phyloP scores from a whole-genome alignment of 64 coral and sea anemone species.

The Montipora capricornis region DNA sequence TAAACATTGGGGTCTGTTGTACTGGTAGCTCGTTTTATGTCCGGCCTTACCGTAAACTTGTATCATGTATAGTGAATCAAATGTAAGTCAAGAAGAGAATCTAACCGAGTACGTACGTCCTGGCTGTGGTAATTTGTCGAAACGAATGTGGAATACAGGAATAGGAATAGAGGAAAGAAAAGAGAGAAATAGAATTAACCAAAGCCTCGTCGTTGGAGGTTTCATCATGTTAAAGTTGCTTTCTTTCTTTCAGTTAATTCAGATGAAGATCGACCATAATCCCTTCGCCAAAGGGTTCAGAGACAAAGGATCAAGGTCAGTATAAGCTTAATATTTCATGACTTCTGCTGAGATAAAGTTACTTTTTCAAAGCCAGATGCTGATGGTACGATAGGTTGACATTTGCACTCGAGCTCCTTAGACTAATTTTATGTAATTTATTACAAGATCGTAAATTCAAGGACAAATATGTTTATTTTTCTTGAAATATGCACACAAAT shows the following conservation, averaged over 20 bases:
- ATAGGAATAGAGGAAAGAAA: too few species aligned
- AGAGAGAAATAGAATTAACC: too few species aligned
- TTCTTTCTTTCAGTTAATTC: slow-evolving; percentile 73
- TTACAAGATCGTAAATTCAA: not conserved
- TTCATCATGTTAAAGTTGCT: not conserved
- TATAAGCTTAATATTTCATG: slow-evolving; percentile 43
- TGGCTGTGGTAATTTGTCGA: too few species aligned
- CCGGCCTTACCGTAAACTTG: too few species aligned
- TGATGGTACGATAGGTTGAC: not conserved
- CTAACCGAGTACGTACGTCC: too few species aligned
- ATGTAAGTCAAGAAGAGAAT: too few species aligned
- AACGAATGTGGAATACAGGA: too few species aligned
- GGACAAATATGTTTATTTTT: slow-evolving; percentile 19
- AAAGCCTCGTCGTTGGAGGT: too few species aligned
- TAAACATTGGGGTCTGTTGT: too few species aligned
- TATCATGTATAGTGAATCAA: too few species aligned
- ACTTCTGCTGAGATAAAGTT: not conserved
- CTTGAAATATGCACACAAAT: not conserved
- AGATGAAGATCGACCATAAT: slow-evolving; percentile 97
- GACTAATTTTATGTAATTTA: not conserved
- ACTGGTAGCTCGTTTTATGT: too few species aligned
- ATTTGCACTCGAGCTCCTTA: not conserved
- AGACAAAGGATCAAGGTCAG: slow-evolving; percentile 87
- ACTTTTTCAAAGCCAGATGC: not conserved
- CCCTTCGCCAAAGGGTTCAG: slow-evolving; percentile 94